Conservation (phyloP, 1,140 invertebrate genomes). For the Delia radicum region DNA sequence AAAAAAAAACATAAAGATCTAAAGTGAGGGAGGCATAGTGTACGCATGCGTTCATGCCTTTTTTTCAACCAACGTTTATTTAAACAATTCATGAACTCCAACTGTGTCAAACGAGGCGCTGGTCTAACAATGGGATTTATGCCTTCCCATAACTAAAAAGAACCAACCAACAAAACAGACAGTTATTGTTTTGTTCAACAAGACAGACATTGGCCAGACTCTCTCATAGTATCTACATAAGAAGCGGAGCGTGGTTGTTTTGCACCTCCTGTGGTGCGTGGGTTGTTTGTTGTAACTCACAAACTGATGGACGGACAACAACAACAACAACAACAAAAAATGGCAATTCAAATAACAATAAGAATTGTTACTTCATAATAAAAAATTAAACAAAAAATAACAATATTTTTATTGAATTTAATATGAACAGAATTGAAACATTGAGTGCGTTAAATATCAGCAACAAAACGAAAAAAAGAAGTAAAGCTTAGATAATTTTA, state of each 20-base stretch:
- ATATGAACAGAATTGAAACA: background rate
- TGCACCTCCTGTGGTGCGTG: conserved; percentile 11
- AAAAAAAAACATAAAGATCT: background rate
- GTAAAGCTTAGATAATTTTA: background rate
- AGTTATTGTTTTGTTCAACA: background rate
- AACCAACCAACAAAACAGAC: background rate
- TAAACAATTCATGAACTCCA: conserved; percentile 3
- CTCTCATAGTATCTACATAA: background rate
- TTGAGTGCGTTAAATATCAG: background rate
- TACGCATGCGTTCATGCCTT: background rate
- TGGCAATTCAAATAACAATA: conserved; percentile 21
- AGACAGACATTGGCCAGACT: background rate
- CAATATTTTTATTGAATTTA: background rate
- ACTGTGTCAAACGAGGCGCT: conserved; percentile 5
- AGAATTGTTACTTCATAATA: conserved; percentile 5
- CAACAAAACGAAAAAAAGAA: background rate
- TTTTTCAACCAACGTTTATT: background rate
- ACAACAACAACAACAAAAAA: conserved; percentile 7
- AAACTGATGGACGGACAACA: background rate
- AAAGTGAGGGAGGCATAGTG: conserved; percentile 7
- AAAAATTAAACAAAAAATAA: background rate
- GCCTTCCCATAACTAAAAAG: background rate
- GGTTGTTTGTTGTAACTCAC: background rate
- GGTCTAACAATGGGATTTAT: conserved; percentile 1
- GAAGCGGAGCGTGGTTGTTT: conserved; percentile 1